Conservation (phyloP, 2,888 invertebrate species). For the Lasioglossum marginatum region DNA sequence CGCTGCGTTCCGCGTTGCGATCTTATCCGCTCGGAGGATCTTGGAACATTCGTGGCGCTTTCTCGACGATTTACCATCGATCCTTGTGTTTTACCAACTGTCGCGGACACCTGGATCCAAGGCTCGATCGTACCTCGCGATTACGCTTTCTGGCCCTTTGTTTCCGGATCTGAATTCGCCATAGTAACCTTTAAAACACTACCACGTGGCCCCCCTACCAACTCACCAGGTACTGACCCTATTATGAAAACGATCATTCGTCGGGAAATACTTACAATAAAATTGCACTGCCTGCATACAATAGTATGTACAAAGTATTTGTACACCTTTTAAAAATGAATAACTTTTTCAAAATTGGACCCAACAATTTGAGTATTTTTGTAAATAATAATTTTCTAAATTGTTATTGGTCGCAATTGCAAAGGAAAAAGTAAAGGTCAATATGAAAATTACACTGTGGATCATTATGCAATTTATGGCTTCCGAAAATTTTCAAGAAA, state of each 20-base stretch:
- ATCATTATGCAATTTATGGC: too few species aligned
- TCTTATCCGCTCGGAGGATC: conserved; percentile 59
- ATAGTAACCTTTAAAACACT: neutral
- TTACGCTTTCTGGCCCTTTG: neutral
- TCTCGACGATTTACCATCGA: conserved; percentile 36
- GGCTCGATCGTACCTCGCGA: neutral
- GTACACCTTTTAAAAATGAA: too few species aligned
- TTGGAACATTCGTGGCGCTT: conserved; percentile 37
- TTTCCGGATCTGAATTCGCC: neutral
- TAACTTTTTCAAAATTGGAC: too few species aligned
- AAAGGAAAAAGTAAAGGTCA: too few species aligned
- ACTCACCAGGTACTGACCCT: too few species aligned
- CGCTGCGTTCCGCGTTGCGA: conserved; percentile 48
- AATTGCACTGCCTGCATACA: neutral
- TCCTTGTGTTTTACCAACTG: conserved; percentile 3
- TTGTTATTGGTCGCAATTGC: too few species aligned
- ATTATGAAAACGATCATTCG: neutral
- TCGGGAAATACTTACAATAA: neutral
- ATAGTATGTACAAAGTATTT: too few species aligned
- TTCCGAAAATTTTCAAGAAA: too few species aligned
- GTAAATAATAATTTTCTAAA: too few species aligned
- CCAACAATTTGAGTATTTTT: too few species aligned
- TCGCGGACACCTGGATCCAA: conserved; percentile 21
- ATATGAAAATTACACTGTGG: too few species aligned
- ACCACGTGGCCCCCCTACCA: too few species aligned